Conservation (phyloP, 2,113 vertebrate genomes). For the Hyla sarda region DNA sequence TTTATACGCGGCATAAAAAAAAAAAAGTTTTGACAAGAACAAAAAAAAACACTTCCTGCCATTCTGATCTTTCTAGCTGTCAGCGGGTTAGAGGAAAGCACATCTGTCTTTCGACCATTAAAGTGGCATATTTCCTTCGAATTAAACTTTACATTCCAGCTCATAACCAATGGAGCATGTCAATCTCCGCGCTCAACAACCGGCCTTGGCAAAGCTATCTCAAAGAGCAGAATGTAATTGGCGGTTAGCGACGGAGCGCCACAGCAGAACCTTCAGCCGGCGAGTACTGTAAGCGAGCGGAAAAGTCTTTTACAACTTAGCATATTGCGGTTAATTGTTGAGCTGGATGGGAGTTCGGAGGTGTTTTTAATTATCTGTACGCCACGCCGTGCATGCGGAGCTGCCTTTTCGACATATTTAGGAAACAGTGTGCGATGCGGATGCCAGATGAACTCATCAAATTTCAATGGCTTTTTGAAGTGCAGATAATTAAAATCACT, state of each 20-base stretch:
- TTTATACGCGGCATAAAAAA: conserved; percentile 16
- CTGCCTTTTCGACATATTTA: conserved; percentile 48
- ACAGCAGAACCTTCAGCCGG: conserved; percentile 30
- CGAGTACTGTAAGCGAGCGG: conserved; percentile 27
- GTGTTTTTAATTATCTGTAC: conserved; percentile 52
- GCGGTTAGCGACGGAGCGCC: conserved; percentile 33
- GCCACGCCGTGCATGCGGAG: conserved; percentile 29
- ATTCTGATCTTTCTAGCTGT: conserved; percentile 14
- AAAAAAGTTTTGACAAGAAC: neutral
- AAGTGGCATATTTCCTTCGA: conserved; percentile 18
- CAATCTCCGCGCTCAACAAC: conserved; percentile 24
- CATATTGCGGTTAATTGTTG: conserved; percentile 46
- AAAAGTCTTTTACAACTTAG: conserved; percentile 45
- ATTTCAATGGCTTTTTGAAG: conserved; percentile 48
- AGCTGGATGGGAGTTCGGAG: conserved; percentile 21
- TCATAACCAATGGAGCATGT: conserved; percentile 42
- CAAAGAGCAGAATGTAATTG: conserved; percentile 48
- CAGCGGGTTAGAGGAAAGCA: neutral
- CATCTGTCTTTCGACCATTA: conserved; percentile 55
- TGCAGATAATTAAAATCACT: conserved; percentile 56
- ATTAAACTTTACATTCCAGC: conserved; percentile 47
- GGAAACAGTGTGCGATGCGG: conserved; percentile 48
- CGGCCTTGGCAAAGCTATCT: conserved; percentile 19
- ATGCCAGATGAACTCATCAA: conserved; percentile 57
- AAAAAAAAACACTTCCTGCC: neutral